A percentile compares a stretch with the other conserved stretches of the same genome.
These are phyloP conservation scores for Drosophila pseudoananassae DNA, from an alignment of 1,140 invertebrate species.

Conservation along the genomic window DNA sequence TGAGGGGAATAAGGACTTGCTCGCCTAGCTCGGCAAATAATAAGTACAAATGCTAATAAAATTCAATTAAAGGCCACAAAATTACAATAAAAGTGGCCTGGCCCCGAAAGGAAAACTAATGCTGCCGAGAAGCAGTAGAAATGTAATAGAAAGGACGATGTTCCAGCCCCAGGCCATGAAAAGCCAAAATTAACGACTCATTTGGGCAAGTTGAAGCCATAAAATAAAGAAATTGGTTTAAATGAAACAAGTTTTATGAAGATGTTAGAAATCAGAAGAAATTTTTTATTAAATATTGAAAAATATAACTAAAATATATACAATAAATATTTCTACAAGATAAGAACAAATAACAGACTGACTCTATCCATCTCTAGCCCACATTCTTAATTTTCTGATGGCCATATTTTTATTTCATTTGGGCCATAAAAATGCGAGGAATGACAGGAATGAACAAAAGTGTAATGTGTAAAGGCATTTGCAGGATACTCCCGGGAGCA, in stretches of 20 bases:
- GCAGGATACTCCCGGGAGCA: conserved; percentile 45
- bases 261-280: too few relatives aligned
- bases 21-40: conserved; percentile 54
- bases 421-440: conserved; percentile 54
- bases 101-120: conserved; percentile 56
- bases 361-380: conserved; percentile 11
- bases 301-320: background rate
- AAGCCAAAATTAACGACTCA: conserved; percentile 83
- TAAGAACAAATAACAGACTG: background rate
- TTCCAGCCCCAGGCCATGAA: conserved; percentile 52
- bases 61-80: conserved; percentile 83
- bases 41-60: conserved; percentile 83
- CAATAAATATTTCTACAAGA: too few relatives aligned
- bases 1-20: background rate
- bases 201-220: conserved; percentile 81
- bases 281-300: background rate
- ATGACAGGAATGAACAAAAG: conserved; percentile 28
- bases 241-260: background rate
- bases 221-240: conserved; percentile 55
- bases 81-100: conserved; percentile 75
- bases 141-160: conserved; percentile 2
- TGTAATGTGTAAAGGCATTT: conserved; percentile 37
- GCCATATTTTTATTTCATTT: conserved; percentile 46
- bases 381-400: conserved; percentile 38
- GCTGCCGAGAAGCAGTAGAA: conserved; percentile 7